Evolutionary conservation across 2,113 vertebrate species (phyloP).

Genomic region (Cephalopholis sonnerati): DNA sequence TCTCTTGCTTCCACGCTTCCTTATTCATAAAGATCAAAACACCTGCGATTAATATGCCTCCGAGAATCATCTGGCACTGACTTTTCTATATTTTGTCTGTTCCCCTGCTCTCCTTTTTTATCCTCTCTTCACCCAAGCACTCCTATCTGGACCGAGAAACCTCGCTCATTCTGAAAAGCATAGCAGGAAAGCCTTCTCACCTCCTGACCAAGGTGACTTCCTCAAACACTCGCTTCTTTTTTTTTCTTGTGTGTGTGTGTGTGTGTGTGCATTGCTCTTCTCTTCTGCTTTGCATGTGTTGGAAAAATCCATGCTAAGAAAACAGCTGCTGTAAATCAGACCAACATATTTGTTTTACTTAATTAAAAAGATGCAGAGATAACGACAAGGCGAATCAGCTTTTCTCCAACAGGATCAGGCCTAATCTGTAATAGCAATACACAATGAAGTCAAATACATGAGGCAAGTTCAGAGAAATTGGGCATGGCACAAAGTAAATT

Average conservation of each 20-base stretch:
- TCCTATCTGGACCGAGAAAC: constrained; percentile 99
- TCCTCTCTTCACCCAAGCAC: constrained; percentile 87
- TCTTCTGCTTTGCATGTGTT: constrained; percentile 48
- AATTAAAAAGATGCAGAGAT: not conserved
- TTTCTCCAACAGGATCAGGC: not conserved
- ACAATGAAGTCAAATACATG: not conserved
- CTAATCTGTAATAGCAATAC: not conserved
- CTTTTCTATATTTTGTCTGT: constrained; percentile 82
- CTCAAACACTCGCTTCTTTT: constrained; percentile 73
- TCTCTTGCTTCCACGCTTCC: constrained; percentile 63
- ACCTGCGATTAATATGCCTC: constrained; percentile 70
- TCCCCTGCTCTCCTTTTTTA: constrained; percentile 82
- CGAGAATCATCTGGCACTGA: constrained; percentile 87
- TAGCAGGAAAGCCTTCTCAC: constrained; percentile 99
- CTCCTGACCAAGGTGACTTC: constrained; percentile 99
- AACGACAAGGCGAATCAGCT: not conserved
- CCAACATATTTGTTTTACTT: not conserved
- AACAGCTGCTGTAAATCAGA: not conserved
- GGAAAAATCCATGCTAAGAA: constrained; percentile 19
- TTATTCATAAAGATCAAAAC: constrained; percentile 56
- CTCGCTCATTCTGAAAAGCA: constrained; percentile 99
- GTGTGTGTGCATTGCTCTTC: constrained; percentile 66
- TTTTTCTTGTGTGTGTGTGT: not conserved
- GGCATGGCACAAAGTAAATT: not conserved
- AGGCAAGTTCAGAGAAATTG: not conserved